phyloP scores from a whole-genome alignment of 2,888 invertebrate species.

The Caenorhabditis sp. region DNA sequence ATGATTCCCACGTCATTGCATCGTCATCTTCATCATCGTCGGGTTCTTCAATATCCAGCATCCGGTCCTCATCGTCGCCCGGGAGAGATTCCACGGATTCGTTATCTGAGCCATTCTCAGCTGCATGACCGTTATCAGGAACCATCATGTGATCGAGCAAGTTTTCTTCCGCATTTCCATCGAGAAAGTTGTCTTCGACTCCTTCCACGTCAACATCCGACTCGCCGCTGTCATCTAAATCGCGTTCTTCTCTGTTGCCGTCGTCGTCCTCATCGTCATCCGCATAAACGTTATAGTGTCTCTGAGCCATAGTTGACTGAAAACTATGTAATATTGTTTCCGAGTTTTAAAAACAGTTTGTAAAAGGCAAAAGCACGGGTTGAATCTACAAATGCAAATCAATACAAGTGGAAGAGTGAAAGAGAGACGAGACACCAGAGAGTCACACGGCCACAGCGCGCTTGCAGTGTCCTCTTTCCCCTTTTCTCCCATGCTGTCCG shows the following conservation, averaged over 20 bases:
- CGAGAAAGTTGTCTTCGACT: neutral
- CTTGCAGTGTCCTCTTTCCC: neutral
- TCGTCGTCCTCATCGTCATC: neutral
- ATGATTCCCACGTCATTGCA: constrained; percentile 48
- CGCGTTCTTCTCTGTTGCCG: neutral
- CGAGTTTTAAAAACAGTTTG: neutral
- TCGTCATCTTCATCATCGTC: constrained; percentile 20
- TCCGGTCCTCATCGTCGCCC: neutral
- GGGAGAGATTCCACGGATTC: neutral
- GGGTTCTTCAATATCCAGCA: neutral
- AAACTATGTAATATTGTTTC: neutral
- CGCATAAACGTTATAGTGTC: neutral
- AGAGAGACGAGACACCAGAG: constrained; percentile 17
- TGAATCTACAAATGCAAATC: constrained; percentile 23
- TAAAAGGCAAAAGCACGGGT: neutral
- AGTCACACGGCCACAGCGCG: constrained; percentile 5
- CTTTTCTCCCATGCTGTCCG: neutral
- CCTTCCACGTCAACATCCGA: neutral
- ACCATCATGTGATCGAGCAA: no score
- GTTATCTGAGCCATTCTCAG: neutral
- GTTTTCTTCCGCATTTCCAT: no score
- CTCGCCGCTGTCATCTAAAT: neutral
- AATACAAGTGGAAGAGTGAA: constrained; percentile 11
- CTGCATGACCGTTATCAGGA: no score
- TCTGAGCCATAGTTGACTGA: neutral